Percentiles rank a stretch among this genome's conserved stretches.
These are phyloP conservation scores for Drosophila kuntzei DNA, from an alignment of 2,888 invertebrate species.

Conservation along the genomic window DNA sequence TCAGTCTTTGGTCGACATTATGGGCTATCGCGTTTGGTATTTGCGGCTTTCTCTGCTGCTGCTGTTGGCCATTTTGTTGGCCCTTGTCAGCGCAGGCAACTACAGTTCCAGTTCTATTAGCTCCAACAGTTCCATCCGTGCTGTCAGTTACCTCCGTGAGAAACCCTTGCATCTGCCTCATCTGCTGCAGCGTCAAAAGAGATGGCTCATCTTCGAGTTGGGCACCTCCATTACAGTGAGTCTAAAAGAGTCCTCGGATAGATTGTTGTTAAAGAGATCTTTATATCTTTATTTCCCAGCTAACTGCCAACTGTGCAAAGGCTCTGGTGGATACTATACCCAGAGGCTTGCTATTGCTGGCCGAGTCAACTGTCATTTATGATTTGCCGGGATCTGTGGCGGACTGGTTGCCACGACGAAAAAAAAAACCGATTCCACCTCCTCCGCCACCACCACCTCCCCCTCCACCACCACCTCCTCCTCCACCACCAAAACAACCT, in stretches of 20 bases:
- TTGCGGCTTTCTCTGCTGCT: slow-evolving; percentile 16
- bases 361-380: slow-evolving; percentile 76
- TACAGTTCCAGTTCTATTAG: slow-evolving; percentile 20
- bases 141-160: slow-evolving; percentile 55
- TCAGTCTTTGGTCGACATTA: slow-evolving; percentile 50
- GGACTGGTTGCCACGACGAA: slow-evolving; percentile 57
- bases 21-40: slow-evolving; percentile 37
- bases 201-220: slow-evolving; percentile 82
- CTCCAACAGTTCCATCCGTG: slow-evolving; percentile 24
- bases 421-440: slow-evolving; percentile 41
- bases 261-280: no score
- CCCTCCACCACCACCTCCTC: slow-evolving; percentile 39
- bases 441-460: slow-evolving; percentile 45
- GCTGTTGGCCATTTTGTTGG: slow-evolving; percentile 17
- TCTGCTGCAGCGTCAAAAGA: slow-evolving; percentile 68
- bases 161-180: slow-evolving; percentile 30
- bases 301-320: slow-evolving; percentile 75
- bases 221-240: slow-evolving; percentile 76
- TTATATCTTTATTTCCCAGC: slow-evolving; percentile 27
- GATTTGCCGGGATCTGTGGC: slow-evolving; percentile 71
- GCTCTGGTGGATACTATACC: slow-evolving; percentile 73
- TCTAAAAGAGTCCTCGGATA: slow-evolving; percentile 14
- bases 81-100: slow-evolving; percentile 12
- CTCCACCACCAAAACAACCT: slow-evolving; percentile 40
- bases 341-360: slow-evolving; percentile 70